Evolutionary conservation across 1,140 invertebrate species (phyloP), one percentile per base, ranked within the genome.

Genomic region (Aplysia californica): DNA sequence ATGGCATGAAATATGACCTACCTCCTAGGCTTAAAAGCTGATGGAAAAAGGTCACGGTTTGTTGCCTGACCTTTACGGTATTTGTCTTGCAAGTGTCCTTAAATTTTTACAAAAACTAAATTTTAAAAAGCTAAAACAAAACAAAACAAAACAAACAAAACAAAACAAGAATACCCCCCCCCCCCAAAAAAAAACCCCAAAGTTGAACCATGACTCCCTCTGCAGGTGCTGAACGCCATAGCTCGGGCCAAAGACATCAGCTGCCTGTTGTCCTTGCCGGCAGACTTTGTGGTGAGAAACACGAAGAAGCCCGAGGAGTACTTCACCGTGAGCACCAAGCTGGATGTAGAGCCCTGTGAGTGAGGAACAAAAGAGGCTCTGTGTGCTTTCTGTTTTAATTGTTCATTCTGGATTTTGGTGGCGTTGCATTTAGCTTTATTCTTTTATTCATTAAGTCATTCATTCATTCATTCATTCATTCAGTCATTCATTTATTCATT

Each of bases 261-360:
- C 3, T 56, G 44, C 0, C 31, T 23, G 15, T 26, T 70, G 2
- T 31, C 31, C 18, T 35, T 70, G 18, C 68, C 68, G 2, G 55
- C 68, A 6, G 68, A 70, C 23, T 26, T 70, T 20, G 68, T 70
- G 18, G 68, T 70, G 23, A 55, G 68, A 18, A 3, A 39, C 2
- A 1, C 35, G 1, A 29, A 15, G 39, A 56, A n/a, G n/a, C n/a
- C 68, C 2, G 68, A 33, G 1, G 1, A 70, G 50, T 70, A 70
- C 23, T 69, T 56, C 23, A 70, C 41, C 4, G 68, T 70, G 29
- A 20, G 55, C 1, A 70, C 68, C 23, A 2, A 55, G 15, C 39
- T 56, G 29, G 68, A 70, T 56, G 23, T 70, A 1, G 68, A 70
- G n/a, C n/a, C n/a, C n/a, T n/a, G n/a, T n/a, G n/a, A n/a, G n/a